Conservation (phyloP, 2,113 vertebrate genomes). For the Cervus canadensis region DNA sequence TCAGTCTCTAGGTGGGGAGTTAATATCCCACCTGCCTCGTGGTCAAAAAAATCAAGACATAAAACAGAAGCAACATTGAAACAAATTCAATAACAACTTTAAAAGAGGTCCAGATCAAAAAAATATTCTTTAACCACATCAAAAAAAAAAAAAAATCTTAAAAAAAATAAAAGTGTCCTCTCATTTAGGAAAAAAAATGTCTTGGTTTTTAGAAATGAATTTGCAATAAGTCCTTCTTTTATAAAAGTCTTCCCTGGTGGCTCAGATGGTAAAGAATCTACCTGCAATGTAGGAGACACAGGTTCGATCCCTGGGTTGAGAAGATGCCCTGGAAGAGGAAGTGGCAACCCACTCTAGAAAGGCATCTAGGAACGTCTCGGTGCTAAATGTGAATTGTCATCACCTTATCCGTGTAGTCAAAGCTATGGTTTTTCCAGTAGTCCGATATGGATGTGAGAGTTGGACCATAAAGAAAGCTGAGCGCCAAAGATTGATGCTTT, state of each 20-base stretch:
- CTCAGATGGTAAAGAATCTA: not conserved
- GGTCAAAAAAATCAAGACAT: not conserved
- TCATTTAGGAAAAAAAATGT: not conserved
- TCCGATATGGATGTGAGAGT: not conserved
- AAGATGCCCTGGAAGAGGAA: not conserved
- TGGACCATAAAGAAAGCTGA: not conserved
- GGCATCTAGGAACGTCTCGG: accelerated
- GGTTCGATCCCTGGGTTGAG: accelerated
- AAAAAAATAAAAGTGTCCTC: not conserved
- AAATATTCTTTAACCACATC: not conserved
- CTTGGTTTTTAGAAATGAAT: not conserved
- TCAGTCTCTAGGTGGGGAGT: not conserved
- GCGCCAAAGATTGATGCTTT: accelerated
- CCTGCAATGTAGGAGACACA: accelerated
- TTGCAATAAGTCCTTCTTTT: not conserved
- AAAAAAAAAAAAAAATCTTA: not conserved
- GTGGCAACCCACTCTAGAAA: not conserved
- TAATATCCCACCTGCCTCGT: not conserved
- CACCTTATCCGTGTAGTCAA: not conserved
- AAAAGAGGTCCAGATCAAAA: not conserved
- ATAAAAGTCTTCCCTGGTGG: not conserved
- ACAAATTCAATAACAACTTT: not conserved
- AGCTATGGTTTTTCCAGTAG: accelerated
- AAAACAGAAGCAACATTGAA: not conserved
- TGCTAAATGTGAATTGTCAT: accelerated